Conservation (phyloP, 1,140 invertebrate species). For the Zaprionus taronus region DNA sequence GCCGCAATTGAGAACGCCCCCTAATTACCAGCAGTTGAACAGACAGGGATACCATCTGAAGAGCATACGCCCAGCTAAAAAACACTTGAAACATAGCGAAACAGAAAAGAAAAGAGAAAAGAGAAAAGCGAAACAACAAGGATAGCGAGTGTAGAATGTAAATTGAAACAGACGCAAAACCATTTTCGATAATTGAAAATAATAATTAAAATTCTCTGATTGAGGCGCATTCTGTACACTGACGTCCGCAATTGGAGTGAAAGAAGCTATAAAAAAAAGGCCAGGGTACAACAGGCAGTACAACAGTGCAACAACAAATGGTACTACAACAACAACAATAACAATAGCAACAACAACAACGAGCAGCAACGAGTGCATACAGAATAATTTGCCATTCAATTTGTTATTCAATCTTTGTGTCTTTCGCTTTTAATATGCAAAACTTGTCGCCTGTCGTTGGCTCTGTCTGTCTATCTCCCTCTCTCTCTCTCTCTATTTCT, state of each 20-base stretch:
- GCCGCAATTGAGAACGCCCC: slow-evolving; percentile 67
- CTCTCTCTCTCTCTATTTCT: no score
- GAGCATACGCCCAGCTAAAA: slow-evolving; percentile 31
- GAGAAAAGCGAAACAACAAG: not conserved
- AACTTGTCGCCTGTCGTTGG: slow-evolving; percentile 58
- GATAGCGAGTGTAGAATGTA: not conserved
- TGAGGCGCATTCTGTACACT: slow-evolving; percentile 44
- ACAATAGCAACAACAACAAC: slow-evolving; percentile 26
- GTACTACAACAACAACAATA: slow-evolving; percentile 18
- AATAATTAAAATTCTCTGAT: slow-evolving; percentile 84
- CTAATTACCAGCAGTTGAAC: slow-evolving; percentile 60
- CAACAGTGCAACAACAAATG: slow-evolving; percentile 13
- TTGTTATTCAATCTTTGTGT: slow-evolving; percentile 50
- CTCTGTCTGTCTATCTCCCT: not conserved
- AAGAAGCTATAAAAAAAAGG: slow-evolving; percentile 58
- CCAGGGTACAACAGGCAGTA: not conserved
- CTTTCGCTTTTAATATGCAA: slow-evolving; percentile 71
- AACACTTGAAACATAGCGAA: slow-evolving; percentile 64
- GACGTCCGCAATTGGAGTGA: slow-evolving; percentile 76
- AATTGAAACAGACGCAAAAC: slow-evolving; percentile 60
- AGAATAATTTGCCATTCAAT: slow-evolving; percentile 53
- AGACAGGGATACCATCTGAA: slow-evolving; percentile 10
- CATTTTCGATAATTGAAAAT: slow-evolving; percentile 84
- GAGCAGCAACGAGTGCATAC: slow-evolving; percentile 21
- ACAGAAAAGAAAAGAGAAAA: not conserved